Evolutionary conservation across 2,797 vertebrate species (phyloP), one percentile per base, ranked within the genome.

Genomic region (Microctenopoma lineatum): DNA sequence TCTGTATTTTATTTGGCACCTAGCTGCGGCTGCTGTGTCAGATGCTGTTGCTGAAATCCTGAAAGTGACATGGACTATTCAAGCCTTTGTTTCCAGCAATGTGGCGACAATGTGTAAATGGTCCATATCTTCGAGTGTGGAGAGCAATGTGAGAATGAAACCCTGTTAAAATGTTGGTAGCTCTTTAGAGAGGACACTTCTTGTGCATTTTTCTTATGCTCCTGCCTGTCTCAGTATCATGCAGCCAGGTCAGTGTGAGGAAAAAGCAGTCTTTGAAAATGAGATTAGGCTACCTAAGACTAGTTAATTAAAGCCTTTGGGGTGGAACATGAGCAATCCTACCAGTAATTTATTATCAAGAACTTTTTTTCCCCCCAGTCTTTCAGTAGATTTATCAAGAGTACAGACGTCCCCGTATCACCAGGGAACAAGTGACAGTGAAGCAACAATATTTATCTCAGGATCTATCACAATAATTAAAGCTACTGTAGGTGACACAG

Each of bases 281-380:
- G 85, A 89, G 85, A 92, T 91, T 86, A 87, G 84, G 84, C 85
- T 84, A 89, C 80, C 80, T 87, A 80, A 86, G 86, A 88, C 78
- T 90, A 82, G 85, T 88, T 92, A 89, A 92, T 92, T 91, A 91
- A 90, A 92, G 84, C 80, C 89, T 84, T 72, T 89, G 86, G 81
- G 84, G 83, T 89, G 88, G 86, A 92, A 93, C 89, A 85, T 85
- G 87, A 90, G 86, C 79, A 68, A 78, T 80, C 78, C 80, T 77
- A 86, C 79, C 55, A 41, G 69, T 82, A 88, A 90, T 92, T 86
- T 87, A 78, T 74, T 56, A 64, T 83, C 66, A 75, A 75, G 76
- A 85, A 68, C 65, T 73, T 70, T 62, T 81, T 66, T 62, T 75
- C 70, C 21, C 21, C 54, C 75, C 66, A 38, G 59, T 41, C 18